phyloP scores from a whole-genome alignment of 2,888 invertebrate genomes.

The Meteorus cinctellus region DNA sequence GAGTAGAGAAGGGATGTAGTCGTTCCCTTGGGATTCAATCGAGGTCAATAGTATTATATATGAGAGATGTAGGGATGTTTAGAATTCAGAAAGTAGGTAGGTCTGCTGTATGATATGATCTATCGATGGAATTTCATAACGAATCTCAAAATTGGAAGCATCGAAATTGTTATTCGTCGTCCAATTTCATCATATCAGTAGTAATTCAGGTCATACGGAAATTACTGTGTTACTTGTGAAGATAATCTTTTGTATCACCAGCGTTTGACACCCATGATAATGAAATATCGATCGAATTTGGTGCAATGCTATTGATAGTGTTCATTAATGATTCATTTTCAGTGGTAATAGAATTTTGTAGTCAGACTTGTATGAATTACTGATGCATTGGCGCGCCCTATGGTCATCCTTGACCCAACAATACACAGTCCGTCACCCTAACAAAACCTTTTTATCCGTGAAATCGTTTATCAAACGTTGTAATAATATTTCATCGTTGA shows the following conservation, averaged over 20 bases:
- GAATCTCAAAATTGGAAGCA: not conserved
- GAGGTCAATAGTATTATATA: constrained; percentile 11
- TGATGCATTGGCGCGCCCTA: not conserved
- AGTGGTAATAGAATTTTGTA: constrained; percentile 1
- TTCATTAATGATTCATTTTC: not conserved
- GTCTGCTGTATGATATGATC: not conserved
- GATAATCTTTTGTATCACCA: not conserved
- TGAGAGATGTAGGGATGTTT: not conserved
- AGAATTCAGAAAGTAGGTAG: not conserved
- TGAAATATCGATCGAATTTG: not conserved
- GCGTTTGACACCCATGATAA: not conserved
- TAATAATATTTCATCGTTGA: constrained; percentile 2
- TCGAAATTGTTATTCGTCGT: not conserved
- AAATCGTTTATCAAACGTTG: constrained; percentile 32
- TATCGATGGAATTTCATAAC: not conserved
- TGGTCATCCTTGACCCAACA: constrained; percentile 21
- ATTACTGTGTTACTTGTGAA: not conserved
- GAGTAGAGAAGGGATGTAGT: not conserved
- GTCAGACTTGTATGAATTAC: constrained; percentile 11
- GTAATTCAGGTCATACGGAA: not conserved
- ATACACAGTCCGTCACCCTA: not conserved
- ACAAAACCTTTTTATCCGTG: constrained; percentile 30
- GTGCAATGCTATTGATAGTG: not conserved
- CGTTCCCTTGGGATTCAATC: not conserved
- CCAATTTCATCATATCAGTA: not conserved